phyloP scores from a whole-genome alignment of 2,888 invertebrate species.

The Celastrina argiolus region DNA sequence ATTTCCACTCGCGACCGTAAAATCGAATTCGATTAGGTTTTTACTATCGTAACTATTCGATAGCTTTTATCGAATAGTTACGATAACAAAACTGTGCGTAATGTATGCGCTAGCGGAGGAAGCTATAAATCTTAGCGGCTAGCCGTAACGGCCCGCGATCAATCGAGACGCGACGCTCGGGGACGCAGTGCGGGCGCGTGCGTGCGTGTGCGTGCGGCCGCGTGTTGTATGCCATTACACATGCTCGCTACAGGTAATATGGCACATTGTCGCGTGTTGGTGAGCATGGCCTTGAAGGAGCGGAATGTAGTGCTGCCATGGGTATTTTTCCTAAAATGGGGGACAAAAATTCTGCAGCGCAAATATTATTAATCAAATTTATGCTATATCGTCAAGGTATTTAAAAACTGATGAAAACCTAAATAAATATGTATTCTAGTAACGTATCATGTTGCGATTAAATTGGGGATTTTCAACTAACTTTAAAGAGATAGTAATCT shows the following conservation, averaged over 20 bases:
- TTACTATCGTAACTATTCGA: no score
- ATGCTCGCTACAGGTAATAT: background rate
- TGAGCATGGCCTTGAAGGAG: background rate
- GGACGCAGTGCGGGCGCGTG: background rate
- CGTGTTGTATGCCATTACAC: background rate
- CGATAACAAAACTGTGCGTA: background rate
- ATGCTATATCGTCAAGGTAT: no score
- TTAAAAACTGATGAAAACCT: no score
- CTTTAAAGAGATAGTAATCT: no score
- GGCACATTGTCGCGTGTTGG: background rate
- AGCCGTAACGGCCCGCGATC: background rate
- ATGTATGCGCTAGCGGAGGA: slow-evolving; percentile 6
- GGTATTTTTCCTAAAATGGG: no score
- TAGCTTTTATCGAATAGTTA: background rate
- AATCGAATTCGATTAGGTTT: background rate
- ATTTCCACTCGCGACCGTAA: background rate
- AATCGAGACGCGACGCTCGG: background rate
- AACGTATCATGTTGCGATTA: no score
- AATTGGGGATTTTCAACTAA: no score
- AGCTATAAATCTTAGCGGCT: background rate
- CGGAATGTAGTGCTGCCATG: background rate
- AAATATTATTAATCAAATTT: no score
- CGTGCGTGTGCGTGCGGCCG: background rate
- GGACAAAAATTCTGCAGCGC: no score
- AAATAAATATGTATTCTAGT: no score